A percentile compares a stretch with the other conserved stretches of the same genome.
Evolutionary conservation across 2,797 vertebrate genomes (phyloP).

Genomic region (Crax fasciolata): DNA sequence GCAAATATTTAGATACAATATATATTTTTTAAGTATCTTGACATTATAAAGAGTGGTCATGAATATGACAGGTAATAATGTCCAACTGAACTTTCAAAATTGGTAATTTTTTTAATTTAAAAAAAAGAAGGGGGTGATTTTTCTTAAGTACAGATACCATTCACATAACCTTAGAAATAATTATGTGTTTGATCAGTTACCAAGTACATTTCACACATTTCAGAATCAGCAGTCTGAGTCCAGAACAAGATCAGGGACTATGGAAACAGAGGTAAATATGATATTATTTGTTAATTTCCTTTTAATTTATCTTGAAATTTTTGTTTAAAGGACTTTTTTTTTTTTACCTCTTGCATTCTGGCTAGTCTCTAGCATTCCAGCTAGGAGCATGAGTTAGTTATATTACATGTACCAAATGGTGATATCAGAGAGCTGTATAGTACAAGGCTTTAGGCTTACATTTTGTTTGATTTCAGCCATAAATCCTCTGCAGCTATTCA

Average conservation of each 20-base stretch:
- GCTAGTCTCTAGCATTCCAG: slow-evolving; percentile 36
- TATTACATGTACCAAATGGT: slow-evolving; percentile 54
- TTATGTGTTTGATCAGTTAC: not conserved
- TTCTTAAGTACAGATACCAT: not conserved
- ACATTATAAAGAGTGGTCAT: not conserved
- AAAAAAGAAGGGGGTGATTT: not conserved
- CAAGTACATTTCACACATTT: slow-evolving; percentile 62
- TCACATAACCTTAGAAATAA: not conserved
- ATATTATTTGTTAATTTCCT: slow-evolving; percentile 41
- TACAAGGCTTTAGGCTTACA: slow-evolving; percentile 76
- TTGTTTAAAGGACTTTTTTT: not conserved
- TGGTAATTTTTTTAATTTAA: not conserved
- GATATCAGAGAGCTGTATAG: slow-evolving; percentile 47
- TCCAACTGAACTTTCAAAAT: not conserved
- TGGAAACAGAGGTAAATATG: slow-evolving; percentile 96
- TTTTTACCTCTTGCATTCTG: slow-evolving; percentile 9
- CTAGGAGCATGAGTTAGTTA: slow-evolving; percentile 58
- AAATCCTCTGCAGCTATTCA: slow-evolving; percentile 97
- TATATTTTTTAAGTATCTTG: not conserved
- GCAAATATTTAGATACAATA: not conserved
- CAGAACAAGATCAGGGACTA: slow-evolving; percentile 97
- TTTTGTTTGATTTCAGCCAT: slow-evolving; percentile 90
- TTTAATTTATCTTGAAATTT: not conserved
- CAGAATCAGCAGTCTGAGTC: slow-evolving; percentile 96
- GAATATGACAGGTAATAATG: not conserved